Evolutionary conservation across 2,113 vertebrate species (phyloP).

Genomic region (Hippoglossus stenolepis): DNA sequence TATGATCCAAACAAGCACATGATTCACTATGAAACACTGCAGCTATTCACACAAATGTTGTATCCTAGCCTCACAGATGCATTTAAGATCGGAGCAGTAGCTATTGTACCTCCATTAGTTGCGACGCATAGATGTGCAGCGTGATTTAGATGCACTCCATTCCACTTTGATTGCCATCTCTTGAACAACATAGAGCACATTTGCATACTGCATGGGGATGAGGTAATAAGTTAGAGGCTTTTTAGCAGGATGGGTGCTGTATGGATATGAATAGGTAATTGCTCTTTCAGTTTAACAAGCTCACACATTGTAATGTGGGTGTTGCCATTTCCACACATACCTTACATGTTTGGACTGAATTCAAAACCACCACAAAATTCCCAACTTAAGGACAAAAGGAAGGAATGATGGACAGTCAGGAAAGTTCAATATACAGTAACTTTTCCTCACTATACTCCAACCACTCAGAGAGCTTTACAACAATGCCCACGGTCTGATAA

Average conservation of each 20-base stretch:
- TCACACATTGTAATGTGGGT: not conserved
- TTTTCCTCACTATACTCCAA: not conserved
- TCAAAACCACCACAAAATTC: not conserved
- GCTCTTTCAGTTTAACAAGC: not conserved
- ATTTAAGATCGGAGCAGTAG: not conserved
- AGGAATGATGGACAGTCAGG: not conserved
- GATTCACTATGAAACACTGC: constrained; percentile 17
- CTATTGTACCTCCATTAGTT: not conserved
- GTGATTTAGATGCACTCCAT: constrained; percentile 3
- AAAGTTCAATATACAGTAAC: not conserved
- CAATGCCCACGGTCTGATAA: constrained; percentile 41
- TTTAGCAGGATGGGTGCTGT: not conserved
- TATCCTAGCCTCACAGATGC: not conserved
- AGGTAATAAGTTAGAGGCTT: constrained; percentile 1
- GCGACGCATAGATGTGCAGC: not conserved
- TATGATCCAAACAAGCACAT: not conserved
- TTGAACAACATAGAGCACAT: constrained; percentile 8
- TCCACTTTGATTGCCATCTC: not conserved
- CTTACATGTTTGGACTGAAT: not conserved
- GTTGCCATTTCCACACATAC: not conserved
- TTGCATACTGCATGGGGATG: constrained; percentile 1
- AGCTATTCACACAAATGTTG: not conserved
- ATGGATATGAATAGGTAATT: constrained; percentile 1
- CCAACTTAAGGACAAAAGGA: not conserved
- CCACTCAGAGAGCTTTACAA: constrained; percentile 6